Conservation (phyloP, 2,888 invertebrate genomes). For the Teleiodes luculella region DNA sequence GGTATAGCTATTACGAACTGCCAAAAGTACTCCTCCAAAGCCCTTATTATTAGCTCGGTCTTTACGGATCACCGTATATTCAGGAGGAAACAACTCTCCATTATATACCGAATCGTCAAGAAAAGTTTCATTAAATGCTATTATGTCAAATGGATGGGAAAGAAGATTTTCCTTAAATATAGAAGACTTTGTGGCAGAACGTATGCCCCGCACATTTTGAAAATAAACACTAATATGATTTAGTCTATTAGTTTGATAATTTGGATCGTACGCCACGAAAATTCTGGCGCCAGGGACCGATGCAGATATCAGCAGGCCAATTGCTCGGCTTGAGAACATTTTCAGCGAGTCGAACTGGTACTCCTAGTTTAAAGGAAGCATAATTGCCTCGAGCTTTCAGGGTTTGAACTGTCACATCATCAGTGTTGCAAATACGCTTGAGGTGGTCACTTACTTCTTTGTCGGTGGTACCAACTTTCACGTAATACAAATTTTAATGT, state of each 20-base stretch:
- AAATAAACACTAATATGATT: too few species aligned
- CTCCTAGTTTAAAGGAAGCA: neutral
- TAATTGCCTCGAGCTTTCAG: neutral
- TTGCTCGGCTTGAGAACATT: neutral
- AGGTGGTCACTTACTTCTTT: neutral
- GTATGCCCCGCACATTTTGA: too few species aligned
- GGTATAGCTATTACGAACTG: neutral
- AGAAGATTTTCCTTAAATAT: neutral
- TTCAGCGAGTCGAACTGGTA: neutral
- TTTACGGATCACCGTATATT: neutral
- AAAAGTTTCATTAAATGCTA: conserved; percentile 1
- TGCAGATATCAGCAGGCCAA: neutral
- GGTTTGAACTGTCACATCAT: neutral
- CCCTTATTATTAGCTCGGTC: neutral
- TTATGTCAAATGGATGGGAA: neutral
- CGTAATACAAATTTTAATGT: neutral
- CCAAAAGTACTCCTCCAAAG: neutral
- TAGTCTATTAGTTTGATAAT: too few species aligned
- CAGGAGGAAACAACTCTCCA: too few species aligned
- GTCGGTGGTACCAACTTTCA: neutral
- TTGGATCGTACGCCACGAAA: neutral
- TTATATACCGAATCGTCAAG: neutral
- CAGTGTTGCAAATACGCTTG: neutral
- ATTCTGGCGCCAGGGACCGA: neutral
- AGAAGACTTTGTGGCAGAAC: neutral